Evolutionary conservation across 2,888 invertebrate genomes (phyloP).

Genomic region (Yponomeuta malinellus): DNA sequence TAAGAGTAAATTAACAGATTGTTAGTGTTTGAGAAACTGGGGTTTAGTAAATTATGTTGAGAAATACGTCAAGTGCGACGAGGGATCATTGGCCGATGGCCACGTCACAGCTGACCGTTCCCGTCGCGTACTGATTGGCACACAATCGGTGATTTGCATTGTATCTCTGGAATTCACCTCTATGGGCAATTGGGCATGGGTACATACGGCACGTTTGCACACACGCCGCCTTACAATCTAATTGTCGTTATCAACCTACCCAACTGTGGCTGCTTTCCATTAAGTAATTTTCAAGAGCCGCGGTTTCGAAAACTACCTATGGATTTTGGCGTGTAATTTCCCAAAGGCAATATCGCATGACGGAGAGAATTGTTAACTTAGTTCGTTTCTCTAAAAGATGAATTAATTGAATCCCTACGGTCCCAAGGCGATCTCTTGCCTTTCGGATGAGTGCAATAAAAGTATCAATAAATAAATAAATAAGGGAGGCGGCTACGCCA

Average conservation of each 20-base stretch:
- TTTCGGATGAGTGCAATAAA: too few relatives aligned
- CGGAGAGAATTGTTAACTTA: not conserved
- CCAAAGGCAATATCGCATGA: not conserved
- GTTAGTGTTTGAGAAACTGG: too few relatives aligned
- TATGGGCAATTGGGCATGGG: conserved; percentile 16
- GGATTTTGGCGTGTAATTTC: not conserved
- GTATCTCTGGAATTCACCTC: conserved; percentile 28
- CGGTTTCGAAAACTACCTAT: not conserved
- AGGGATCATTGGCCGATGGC: conserved; percentile 12
- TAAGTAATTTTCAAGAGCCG: not conserved
- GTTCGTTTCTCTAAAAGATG: conserved; percentile 1
- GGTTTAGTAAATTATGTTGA: not conserved
- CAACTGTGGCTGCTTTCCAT: conserved; percentile 26
- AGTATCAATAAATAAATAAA: too few relatives aligned
- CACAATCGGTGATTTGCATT: conserved; percentile 68
- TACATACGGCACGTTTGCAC: conserved; percentile 15
- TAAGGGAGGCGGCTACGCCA: too few relatives aligned
- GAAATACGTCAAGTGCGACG: not conserved
- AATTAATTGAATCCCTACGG: conserved; percentile 3
- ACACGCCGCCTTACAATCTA: conserved; percentile 25
- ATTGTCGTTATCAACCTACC: conserved; percentile 46
- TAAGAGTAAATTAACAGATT: too few relatives aligned
- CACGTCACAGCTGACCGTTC: conserved; percentile 33
- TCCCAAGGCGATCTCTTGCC: not conserved
- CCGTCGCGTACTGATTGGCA: conserved; percentile 70